Evolutionary conservation across 1,140 invertebrate species (phyloP).

Genomic region (Hycleus phaleratus): DNA sequence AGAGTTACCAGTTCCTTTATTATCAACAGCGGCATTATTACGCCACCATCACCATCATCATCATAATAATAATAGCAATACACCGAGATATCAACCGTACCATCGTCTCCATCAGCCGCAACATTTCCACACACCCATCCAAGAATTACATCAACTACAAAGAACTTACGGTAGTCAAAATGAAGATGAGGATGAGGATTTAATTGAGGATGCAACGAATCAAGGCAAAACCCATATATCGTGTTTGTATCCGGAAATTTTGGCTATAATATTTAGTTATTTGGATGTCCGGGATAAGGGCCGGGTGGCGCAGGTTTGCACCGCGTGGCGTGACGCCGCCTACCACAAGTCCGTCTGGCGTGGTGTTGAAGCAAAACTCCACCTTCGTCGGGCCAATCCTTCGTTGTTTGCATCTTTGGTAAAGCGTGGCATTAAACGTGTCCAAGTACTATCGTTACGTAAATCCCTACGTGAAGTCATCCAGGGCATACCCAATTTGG

Average conservation of each 20-base stretch:
- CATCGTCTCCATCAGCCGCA: constrained; percentile 50
- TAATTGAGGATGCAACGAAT: constrained; percentile 16
- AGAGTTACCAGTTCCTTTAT: constrained; percentile 42
- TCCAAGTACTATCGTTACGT: constrained; percentile 82
- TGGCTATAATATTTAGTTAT: constrained; percentile 86
- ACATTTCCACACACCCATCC: constrained; percentile 42
- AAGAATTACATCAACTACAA: constrained; percentile 46
- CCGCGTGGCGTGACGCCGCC: constrained; percentile 82
- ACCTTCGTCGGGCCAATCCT: constrained; percentile 73
- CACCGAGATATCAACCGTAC: constrained; percentile 44
- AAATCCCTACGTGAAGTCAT: constrained; percentile 81
- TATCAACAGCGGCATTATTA: constrained; percentile 32
- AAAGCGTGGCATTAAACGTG: constrained; percentile 74
- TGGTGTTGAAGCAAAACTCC: constrained; percentile 82
- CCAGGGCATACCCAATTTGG: constrained; percentile 74
- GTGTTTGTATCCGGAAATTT: constrained; percentile 82
- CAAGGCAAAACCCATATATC: constrained; percentile 69
- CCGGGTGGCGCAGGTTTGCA: constrained; percentile 82
- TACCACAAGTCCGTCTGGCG: constrained; percentile 89
- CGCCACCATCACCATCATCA: constrained; percentile 38
- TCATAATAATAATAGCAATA: constrained; percentile 25
- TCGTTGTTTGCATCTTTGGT: constrained; percentile 80
- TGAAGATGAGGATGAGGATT: constrained; percentile 17
- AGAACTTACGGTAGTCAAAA: constrained; percentile 19
- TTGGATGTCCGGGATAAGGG: constrained; percentile 83